A percentile compares a stretch with the other conserved stretches of the same genome.
Evolutionary conservation across 1,140 invertebrate genomes (phyloP).

Genomic region (Penaeus japonicus): DNA sequence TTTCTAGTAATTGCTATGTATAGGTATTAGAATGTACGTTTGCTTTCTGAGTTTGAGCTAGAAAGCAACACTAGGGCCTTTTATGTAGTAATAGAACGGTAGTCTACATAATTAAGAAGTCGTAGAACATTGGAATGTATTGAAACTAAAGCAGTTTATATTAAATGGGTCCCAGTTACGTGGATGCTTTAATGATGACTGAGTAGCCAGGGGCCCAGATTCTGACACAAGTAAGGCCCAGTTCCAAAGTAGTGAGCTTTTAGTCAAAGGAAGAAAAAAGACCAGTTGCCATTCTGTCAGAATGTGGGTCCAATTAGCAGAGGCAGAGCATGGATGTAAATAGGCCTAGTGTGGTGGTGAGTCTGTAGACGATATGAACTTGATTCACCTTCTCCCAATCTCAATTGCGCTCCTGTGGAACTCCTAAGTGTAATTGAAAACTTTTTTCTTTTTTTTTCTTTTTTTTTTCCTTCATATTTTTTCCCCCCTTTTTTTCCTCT

Average conservation of each 20-base stretch:
- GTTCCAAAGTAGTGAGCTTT: background rate
- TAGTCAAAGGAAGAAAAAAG: background rate
- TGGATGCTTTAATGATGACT: constrained; percentile 30
- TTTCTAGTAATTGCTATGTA: constrained; percentile 50
- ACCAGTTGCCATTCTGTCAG: constrained; percentile 16
- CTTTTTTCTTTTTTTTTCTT: background rate
- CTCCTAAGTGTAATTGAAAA: constrained; percentile 46
- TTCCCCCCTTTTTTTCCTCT: background rate
- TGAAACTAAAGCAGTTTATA: constrained; percentile 39
- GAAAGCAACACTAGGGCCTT: constrained; percentile 44
- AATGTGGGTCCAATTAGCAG: constrained; percentile 28
- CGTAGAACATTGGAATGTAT: constrained; percentile 48
- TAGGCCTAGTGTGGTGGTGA: constrained; percentile 48
- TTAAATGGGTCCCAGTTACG: constrained; percentile 43
- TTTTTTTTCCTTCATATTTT: background rate
- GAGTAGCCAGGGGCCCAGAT: constrained; percentile 42
- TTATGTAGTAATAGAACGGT: constrained; percentile 50
- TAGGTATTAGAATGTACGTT: constrained; percentile 48
- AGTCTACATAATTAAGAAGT: constrained; percentile 29
- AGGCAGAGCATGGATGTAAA: constrained; percentile 52
- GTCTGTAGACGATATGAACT: constrained; percentile 41
- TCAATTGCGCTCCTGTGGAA: constrained; percentile 46
- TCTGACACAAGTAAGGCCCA: background rate
- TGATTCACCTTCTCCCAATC: constrained; percentile 37
- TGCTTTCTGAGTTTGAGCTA: constrained; percentile 45